These are phyloP conservation scores for Thyatira batis DNA, from an alignment of 2,888 invertebrate genomes.

Conservation along the genomic window DNA sequence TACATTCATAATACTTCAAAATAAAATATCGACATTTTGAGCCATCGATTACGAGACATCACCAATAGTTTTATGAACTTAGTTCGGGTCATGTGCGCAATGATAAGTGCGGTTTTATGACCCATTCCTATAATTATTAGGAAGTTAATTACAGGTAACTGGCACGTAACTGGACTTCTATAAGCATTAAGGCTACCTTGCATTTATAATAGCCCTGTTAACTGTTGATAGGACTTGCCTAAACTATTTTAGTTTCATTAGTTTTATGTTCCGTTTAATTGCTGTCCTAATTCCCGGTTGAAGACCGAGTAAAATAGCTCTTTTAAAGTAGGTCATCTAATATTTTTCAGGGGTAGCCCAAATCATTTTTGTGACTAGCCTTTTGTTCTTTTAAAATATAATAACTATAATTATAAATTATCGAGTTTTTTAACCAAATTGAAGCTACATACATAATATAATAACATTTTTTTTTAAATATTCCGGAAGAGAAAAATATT, in stretches of 20 bases:
- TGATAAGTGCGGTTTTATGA: conserved; percentile 71
- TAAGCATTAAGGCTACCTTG: conserved; percentile 33
- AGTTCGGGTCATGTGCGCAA: conserved; percentile 55
- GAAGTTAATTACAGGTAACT: conserved; percentile 57
- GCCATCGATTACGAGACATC: conserved; percentile 5
- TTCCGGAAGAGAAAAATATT: neutral
- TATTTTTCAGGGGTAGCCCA: too few species aligned
- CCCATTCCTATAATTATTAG: conserved; percentile 55
- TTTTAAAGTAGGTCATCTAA: neutral
- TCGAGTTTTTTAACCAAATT: too few species aligned
- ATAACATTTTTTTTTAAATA: neutral
- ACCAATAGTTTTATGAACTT: conserved; percentile 55
- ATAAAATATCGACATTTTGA: neutral
- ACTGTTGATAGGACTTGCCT: neutral
- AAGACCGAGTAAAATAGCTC: neutral
- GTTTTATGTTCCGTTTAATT: neutral
- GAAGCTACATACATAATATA: too few species aligned
- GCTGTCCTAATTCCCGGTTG: neutral
- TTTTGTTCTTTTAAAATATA: too few species aligned
- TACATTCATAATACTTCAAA: too few species aligned
- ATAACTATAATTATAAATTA: too few species aligned
- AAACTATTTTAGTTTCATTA: conserved; percentile 1
- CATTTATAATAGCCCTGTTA: conserved; percentile 32
- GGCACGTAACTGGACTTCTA: conserved; percentile 25
- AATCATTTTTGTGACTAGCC: too few species aligned